Percentiles rank a stretch among this genome's conserved stretches.
phyloP scores from a whole-genome alignment of 2,888 invertebrate species.

The Leucophora obtusa region DNA sequence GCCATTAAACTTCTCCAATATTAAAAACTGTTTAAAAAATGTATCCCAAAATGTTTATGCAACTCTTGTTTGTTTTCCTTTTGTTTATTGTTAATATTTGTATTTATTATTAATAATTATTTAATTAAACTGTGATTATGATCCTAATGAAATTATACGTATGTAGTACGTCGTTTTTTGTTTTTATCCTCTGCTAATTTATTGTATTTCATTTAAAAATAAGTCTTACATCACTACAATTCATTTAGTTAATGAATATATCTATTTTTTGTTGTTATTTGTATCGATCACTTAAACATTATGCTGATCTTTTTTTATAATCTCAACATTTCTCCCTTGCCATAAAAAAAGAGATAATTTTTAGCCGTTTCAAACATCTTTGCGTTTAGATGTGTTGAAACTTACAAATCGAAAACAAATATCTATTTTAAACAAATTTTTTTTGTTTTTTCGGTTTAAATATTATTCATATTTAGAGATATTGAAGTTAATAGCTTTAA shows the following conservation, averaged over 20 bases:
- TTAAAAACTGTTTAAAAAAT: too few species aligned
- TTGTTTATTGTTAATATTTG: slow-evolving; percentile 11
- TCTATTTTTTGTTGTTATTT: background rate
- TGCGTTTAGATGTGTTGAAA: background rate
- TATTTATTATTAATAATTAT: slow-evolving; percentile 28
- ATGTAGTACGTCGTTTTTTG: background rate
- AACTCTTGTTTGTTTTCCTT: background rate
- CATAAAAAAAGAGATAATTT: background rate
- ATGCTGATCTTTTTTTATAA: slow-evolving; percentile 7
- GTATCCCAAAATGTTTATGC: background rate
- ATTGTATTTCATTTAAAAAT: slow-evolving; percentile 57
- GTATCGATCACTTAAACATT: slow-evolving; percentile 39
- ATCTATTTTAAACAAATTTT: slow-evolving; percentile 28
- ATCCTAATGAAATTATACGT: slow-evolving; percentile 17
- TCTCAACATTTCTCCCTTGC: background rate
- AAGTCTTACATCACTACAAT: slow-evolving; percentile 55
- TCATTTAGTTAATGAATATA: slow-evolving; percentile 50
- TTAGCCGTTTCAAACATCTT: background rate
- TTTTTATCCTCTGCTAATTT: slow-evolving; percentile 39
- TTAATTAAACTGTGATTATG: slow-evolving; percentile 45
- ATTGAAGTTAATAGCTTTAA: slow-evolving; percentile 1
- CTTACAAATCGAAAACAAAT: slow-evolving; percentile 27
- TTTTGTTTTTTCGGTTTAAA: background rate
- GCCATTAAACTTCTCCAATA: too few species aligned
- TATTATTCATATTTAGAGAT: background rate